Base-by-base conservation (phyloP, 2,113 vertebrate genomes). In the Trichomycterus rosablanca region DNA sequence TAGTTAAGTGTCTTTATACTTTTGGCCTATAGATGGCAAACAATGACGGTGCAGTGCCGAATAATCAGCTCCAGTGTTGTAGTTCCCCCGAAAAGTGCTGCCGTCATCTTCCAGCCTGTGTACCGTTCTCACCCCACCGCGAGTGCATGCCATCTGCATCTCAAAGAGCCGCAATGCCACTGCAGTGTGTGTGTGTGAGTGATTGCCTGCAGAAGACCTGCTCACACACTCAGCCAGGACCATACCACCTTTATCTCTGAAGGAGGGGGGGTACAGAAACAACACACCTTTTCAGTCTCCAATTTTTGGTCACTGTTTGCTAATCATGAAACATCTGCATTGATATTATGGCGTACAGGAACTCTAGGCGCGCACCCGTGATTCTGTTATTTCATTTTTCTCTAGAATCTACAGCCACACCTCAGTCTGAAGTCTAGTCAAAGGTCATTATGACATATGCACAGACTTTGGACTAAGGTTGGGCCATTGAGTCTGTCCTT, bases 341-440 rank as follows among this genome's bases (percentile, higher is more conserved):
- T 30, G 26, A 30, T 30, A 39, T 15, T 2, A n/a, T 23, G 7
- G 45, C 12, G 45, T 69, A 28, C 14, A 46, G 54, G 34, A 37
- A 24, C 39, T 10, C 3, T 19, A 9, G 42, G 15, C 46, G 18
- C 20, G 6, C 34, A 8, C 14, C 45, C n/a, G 14, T 43, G 40
- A 15, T 16, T 35, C 35, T 2, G 16, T 6, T 55, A 24, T 14
- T 3, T 20, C 64, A 30, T 7, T 54, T 24, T 51, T 23, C 35
- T 57, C 16, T 26, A 37, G 28, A 30, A 12, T 22, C 23, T 44
- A 18, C 7, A 11, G 44, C 49, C 64, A 18, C 54, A 6, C 73
- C 68, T 71, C 56, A 16, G 73, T 28, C 11, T 65, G 70, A 68
- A 74, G 73, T 74, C 68, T 68, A 44, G 19, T 46, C 19, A 30